Evolutionary conservation across 2,888 invertebrate genomes (phyloP), one percentile per base, ranked within the genome.

Genomic region (Drosophila sordidula): DNA sequence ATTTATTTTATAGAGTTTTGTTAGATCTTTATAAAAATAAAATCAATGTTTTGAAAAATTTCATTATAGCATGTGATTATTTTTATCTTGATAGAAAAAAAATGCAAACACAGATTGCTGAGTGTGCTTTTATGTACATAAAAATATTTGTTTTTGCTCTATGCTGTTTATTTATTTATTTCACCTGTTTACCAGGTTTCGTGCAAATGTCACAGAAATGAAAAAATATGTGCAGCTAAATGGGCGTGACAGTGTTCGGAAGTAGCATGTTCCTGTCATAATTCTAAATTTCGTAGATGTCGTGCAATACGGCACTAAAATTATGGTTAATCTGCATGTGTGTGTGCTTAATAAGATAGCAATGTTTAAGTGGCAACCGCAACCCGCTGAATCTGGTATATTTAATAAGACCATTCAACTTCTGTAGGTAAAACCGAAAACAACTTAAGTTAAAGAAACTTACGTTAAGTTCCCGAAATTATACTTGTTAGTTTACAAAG

Each of bases 241-340:
- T 67, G 69, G 69, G 66, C 56, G 45, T 64, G 71, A 65, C 72
- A 61, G 61, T 50, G 65, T 55, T 39, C 38, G 44, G 36, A 44
- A 18, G 45, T 67, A 46, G 51, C 59, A 49, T 79, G 83, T 75
- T 77, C 71, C 55, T 75, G 81, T 79, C 79, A 82, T 77, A 81
- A 75, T 82, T 79, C 79, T 83, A 83, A 77, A 83, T 83, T 81
- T 75, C 79, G 81, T 49, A 79, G 78, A 78, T 81, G 71, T 64
- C 83, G 62, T 79, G 83, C 68, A 66, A 72, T 45, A 45, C 42
- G 55, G 51, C 29, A 70, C 56, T 72, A 25, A 80, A 80, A 82
- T 79, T 70, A 73, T 52, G 55, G 42, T 56, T 69, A 71, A 70
- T 72, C 46, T 70, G 41, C 39, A 46, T 45, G 32, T 41, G 6